These are phyloP conservation scores for Grus americana DNA, from an alignment of 2,113 vertebrate species.

Conservation along the genomic window DNA sequence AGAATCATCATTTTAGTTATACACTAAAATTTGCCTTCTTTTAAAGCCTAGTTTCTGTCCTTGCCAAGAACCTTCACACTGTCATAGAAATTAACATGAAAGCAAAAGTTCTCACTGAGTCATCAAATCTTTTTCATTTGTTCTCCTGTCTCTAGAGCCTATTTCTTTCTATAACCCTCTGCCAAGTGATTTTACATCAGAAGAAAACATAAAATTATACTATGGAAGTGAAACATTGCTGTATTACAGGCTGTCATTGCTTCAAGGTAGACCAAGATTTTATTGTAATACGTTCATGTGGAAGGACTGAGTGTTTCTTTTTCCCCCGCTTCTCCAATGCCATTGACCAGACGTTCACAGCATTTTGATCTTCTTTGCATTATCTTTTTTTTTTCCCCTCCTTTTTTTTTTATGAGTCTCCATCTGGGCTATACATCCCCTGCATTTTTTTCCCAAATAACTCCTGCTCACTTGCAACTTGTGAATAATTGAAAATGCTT, in stretches of 20 bases:
- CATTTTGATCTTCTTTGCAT: not conserved
- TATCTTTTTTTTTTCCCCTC: not conserved
- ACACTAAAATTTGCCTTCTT: not conserved
- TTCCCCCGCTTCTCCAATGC: rapidly evolving
- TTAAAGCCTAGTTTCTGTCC: slow-evolving; percentile 16
- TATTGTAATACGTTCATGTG: not conserved
- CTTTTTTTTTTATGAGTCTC: not conserved
- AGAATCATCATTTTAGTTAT: not conserved
- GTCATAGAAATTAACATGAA: slow-evolving; percentile 42
- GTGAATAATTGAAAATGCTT: not conserved
- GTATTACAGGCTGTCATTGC: not conserved
- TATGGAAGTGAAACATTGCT: not conserved
- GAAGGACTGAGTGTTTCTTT: not conserved
- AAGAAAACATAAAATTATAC: slow-evolving; percentile 50
- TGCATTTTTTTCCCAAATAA: not conserved
- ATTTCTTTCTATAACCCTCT: slow-evolving; percentile 1
- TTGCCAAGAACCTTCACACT: slow-evolving; percentile 46
- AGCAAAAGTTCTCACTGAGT: slow-evolving; percentile 21
- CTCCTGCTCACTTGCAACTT: not conserved
- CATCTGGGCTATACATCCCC: not conserved
- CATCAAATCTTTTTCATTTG: slow-evolving; percentile 44
- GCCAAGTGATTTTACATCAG: slow-evolving; percentile 39
- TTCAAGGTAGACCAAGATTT: not conserved
- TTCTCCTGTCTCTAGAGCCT: slow-evolving; percentile 26
- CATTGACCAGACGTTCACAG: not conserved